Base-by-base conservation (phyloP, 2,113 vertebrate species). In the Protomyctophum bolini region DNA sequence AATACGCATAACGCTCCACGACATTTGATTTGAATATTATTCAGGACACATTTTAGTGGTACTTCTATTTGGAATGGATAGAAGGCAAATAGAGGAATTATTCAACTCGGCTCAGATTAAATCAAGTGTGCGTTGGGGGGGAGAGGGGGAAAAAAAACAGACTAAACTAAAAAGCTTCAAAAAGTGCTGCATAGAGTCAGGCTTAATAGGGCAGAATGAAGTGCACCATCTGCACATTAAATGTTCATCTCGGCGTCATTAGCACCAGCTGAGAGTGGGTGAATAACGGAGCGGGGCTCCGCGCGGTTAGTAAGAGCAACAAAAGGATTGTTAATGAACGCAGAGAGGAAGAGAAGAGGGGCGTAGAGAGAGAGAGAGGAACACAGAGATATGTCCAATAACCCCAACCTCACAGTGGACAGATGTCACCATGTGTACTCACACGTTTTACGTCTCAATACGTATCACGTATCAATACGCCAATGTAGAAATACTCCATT, bases 191-290 rank as follows among this genome's bases (percentile, higher is more conserved):
- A 49, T 29, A 64, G 33, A 64, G 21, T 12, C 10, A 68, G 56
- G 57, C 61, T 68, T 55, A 75, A 79, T 72, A 72, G 49, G 68
- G 33, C 55, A 76, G 73, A 80, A 70, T 76, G 65, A 80, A 83
- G 72, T 61, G 65, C 66, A 73, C 66, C 79, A 79, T 83, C 70
- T 83, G 85, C 68, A 81, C 73, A 83, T 86, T 77, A 86, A 74
- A 81, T 64, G 47, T 75, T 87, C 77, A 73, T 85, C 21, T 21
- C 83, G 80, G 79, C 75, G 74, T 74, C 76, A 77, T 80, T 70
- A 79, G 58, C 50, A 77, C 57, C 63, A 75, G 81, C 74, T 55
- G 68, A 76, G 6, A 70, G 66, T 54, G 45, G 55, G 50, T n/a
- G 47, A 85, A 81, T 69, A 74, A 75, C 61, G 58, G 64, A 73